A percentile compares a stretch with the other conserved stretches of the same genome.
Conservation (phyloP, 2,113 vertebrate species). For the Elephantulus edwardii region DNA sequence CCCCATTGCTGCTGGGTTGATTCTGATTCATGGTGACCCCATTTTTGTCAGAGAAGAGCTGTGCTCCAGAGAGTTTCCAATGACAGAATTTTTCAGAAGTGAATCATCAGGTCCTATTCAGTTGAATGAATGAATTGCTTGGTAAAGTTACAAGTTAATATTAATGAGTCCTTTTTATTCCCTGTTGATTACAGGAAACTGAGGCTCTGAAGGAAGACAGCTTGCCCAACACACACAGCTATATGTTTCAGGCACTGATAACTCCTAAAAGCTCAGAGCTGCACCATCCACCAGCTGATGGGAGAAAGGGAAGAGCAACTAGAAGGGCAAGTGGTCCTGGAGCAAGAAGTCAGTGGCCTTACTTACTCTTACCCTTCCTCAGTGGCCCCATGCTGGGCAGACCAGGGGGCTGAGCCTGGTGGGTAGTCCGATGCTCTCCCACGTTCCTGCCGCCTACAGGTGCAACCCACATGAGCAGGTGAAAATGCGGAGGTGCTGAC, state of each 20-base stretch:
- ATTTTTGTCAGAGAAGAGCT: neutral
- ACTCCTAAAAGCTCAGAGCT: neutral
- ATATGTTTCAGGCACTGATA: neutral
- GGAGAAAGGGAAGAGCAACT: neutral
- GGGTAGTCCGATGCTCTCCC: slow-evolving; percentile 22
- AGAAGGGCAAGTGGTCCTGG: neutral
- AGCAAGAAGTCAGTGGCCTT: neutral
- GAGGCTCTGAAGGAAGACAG: neutral
- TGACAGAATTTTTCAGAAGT: neutral
- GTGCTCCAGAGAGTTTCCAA: neutral
- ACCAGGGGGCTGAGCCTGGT: neutral
- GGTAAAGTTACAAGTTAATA: neutral
- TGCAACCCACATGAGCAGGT: slow-evolving; percentile 81
- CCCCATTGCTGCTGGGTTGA: neutral
- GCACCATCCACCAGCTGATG: neutral
- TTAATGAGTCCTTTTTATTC: neutral
- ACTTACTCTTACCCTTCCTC: neutral
- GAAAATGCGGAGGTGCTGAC: slow-evolving; percentile 78
- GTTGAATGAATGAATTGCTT: neutral
- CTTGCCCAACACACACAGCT: neutral
- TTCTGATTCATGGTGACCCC: neutral
- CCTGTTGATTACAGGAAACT: neutral
- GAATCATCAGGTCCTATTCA: neutral
- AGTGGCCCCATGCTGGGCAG: neutral
- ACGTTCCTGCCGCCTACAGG: slow-evolving; percentile 66